Evolutionary conservation across 1,140 invertebrate genomes (phyloP).

Genomic region (Trichonephila clavipes): DNA sequence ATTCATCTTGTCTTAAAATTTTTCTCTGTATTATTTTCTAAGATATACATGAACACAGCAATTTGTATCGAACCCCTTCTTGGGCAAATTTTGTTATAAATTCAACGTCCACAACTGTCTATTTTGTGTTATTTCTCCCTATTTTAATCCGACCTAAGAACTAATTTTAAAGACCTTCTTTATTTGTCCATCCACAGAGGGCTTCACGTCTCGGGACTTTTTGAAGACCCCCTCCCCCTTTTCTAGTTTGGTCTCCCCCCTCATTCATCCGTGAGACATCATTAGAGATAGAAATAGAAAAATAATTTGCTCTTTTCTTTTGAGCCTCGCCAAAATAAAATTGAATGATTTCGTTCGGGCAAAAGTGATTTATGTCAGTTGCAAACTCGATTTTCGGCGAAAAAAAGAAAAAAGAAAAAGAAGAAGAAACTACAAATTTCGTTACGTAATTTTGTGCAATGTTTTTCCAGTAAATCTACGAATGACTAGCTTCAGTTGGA

Average conservation of each 20-base stretch:
- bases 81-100: not conserved
- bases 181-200: conserved; percentile 8
- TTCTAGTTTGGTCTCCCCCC: not conserved
- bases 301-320: conserved; percentile 52
- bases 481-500: not conserved
- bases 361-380: not conserved
- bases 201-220: conserved; percentile 7
- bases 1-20: no score
- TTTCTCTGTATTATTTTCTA: not conserved
- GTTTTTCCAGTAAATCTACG: not conserved
- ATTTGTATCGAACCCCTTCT: not conserved
- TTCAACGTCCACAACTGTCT: conserved; percentile 21
- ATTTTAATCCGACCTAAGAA: conserved; percentile 57
- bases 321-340: conserved; percentile 1
- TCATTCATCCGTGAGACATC: conserved; percentile 32
- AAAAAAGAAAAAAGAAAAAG: not conserved
- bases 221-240: not conserved
- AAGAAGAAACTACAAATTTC: not conserved
- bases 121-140: conserved; percentile 1
- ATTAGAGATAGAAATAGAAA: conserved; percentile 51
- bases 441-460: not conserved
- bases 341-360: not conserved
- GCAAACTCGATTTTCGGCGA: not conserved
- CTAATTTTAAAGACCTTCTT: conserved; percentile 40
- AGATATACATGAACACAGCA: not conserved